Evolutionary conservation across 30 jellyfish, hydroid and myxozoan species (phyloP).

Genomic region (Calvadosia cruxmelitensis): DNA sequence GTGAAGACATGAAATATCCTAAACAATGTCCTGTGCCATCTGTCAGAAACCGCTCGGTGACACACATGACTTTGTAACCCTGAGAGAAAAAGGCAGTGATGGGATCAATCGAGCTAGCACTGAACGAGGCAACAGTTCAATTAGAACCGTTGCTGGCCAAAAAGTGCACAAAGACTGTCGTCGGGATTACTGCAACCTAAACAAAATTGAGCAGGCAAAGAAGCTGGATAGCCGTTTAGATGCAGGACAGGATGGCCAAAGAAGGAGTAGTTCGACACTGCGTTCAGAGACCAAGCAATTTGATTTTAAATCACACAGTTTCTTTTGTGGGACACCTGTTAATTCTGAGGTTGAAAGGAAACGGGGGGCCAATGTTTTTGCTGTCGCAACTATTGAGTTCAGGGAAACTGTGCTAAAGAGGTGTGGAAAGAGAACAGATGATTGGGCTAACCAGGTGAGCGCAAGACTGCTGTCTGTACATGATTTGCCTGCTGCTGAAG

Average conservation of each 20-base stretch:
- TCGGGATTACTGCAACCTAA: conserved; percentile 5
- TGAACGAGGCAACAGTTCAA: conserved; percentile 2
- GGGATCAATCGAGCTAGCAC: conserved; percentile 15
- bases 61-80: neutral
- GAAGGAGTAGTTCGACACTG: neutral
- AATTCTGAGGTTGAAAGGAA: conserved; percentile 15
- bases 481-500: conserved; percentile 43
- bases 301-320: conserved; percentile 5
- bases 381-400: conserved; percentile 31
- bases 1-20: too few relatives aligned
- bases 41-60: conserved; percentile 5
- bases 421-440: conserved; percentile 35
- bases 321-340: conserved; percentile 5
- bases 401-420: conserved; percentile 14
- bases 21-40: conserved; percentile 2
- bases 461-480: conserved; percentile 18
- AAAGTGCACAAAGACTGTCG: conserved; percentile 11
- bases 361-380: conserved; percentile 17
- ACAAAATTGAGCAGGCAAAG: conserved; percentile 5
- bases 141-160: conserved; percentile 11
- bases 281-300: neutral
- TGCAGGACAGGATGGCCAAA: neutral
- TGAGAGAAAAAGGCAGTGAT: conserved; percentile 13
- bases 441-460: conserved; percentile 30
- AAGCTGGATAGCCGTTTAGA: conserved; percentile 1